Percentiles rank a stretch among this genome's conserved stretches.
These are phyloP conservation scores for Meloidogyne floridensis DNA, from an alignment of 1,140 invertebrate genomes.

Conservation along the genomic window DNA sequence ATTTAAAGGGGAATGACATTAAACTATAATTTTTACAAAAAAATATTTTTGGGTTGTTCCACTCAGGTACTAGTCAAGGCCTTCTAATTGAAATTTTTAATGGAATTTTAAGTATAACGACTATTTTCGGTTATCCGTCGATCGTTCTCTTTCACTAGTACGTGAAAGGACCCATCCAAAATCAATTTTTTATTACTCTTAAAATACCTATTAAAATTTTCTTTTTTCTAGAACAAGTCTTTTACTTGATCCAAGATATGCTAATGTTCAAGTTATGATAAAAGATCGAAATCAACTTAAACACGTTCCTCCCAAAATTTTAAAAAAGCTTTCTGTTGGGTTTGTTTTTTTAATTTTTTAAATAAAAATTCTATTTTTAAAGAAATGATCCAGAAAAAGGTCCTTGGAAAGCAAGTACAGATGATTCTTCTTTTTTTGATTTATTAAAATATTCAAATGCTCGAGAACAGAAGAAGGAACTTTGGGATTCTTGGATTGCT, in stretches of 20 bases:
- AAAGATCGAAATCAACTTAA: conserved; percentile 38
- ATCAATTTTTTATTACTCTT: too few species aligned
- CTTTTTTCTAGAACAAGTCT: not conserved
- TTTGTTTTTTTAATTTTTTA: conserved; percentile 22
- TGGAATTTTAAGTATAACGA: too few species aligned
- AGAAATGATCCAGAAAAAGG: conserved; percentile 54
- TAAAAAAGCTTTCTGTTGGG: conserved; percentile 52
- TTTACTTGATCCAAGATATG: not conserved
- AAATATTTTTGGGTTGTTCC: too few species aligned
- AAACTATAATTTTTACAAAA: too few species aligned
- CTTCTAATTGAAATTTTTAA: too few species aligned
- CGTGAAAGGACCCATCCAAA: too few species aligned
- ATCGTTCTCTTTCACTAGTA: too few species aligned
- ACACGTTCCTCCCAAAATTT: conserved; percentile 60
- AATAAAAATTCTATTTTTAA: conserved; percentile 26
- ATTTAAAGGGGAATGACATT: too few species aligned
- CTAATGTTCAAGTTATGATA: conserved; percentile 15
- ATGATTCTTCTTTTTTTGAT: conserved; percentile 51
- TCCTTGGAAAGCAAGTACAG: conserved; percentile 58
- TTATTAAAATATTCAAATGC: conserved; percentile 61
- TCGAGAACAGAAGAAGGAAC: conserved; percentile 43
- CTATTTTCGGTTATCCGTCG: too few species aligned
- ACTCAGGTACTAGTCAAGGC: too few species aligned
- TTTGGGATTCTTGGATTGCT: conserved; percentile 40
- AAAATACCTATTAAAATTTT: too few species aligned